Conservation (phyloP, 2,797 vertebrate genomes). For the Nyctibius grandis region DNA sequence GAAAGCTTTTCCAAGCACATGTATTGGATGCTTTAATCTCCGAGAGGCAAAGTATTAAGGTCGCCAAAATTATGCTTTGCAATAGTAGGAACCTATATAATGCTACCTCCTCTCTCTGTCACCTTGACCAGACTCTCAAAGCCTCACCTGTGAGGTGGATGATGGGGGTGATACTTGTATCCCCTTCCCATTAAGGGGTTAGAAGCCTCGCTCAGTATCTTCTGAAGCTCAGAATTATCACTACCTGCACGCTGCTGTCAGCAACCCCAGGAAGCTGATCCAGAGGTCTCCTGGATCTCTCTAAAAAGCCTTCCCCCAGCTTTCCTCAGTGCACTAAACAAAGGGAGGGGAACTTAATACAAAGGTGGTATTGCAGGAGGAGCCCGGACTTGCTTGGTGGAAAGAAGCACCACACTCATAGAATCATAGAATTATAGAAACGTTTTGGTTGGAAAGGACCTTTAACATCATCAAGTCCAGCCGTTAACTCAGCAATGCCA, state of each 20-base stretch:
- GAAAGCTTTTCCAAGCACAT: neutral
- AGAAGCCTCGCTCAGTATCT: neutral
- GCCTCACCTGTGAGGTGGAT: fast-evolving
- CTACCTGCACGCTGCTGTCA: neutral
- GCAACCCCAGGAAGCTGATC: neutral
- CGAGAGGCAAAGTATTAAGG: neutral
- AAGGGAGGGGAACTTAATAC: neutral
- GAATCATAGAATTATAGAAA: too few relatives aligned
- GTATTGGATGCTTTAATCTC: neutral
- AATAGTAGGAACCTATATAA: neutral
- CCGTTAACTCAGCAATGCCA: too few relatives aligned
- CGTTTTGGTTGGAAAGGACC: too few relatives aligned
- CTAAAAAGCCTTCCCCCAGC: neutral
- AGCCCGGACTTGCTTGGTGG: neutral
- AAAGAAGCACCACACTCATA: neutral
- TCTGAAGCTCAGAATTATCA: neutral
- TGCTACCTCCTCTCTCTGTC: neutral
- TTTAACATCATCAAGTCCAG: too few relatives aligned
- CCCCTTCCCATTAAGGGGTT: fast-evolving
- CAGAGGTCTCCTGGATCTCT: neutral
- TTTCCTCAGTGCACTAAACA: neutral
- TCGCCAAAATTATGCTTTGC: neutral
- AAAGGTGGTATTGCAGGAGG: neutral
- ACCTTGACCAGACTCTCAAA: neutral
- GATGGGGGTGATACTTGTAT: neutral